Evolutionary conservation across 2,888 invertebrate genomes (phyloP).

Genomic region (Melipona bicolor): DNA sequence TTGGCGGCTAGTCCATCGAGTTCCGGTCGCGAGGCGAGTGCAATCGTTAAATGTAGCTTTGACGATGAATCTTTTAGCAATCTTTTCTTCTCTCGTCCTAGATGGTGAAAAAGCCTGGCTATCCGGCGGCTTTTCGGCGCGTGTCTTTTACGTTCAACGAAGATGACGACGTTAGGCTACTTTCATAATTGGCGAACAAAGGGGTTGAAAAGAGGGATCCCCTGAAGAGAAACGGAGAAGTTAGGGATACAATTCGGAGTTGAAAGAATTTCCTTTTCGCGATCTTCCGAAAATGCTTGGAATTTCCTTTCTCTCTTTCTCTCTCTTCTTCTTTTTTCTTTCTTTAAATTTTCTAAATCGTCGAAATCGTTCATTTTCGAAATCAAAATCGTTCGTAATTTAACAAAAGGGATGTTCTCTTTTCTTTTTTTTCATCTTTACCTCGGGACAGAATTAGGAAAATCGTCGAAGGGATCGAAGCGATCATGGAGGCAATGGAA

Average conservation of each 20-base stretch:
- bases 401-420: not conserved
- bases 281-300: not conserved
- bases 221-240: conserved; percentile 54
- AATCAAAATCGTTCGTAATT: not conserved
- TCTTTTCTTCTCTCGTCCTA: conserved; percentile 79
- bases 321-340: not conserved
- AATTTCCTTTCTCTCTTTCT: not conserved
- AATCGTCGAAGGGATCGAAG: conserved; percentile 1
- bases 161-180: conserved; percentile 77
- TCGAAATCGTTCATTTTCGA: not conserved
- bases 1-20: conserved; percentile 46
- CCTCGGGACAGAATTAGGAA: conserved; percentile 29
- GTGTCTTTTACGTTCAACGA: conserved; percentile 77
- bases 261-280: not conserved
- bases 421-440: not conserved
- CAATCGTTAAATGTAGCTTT: conserved; percentile 81
- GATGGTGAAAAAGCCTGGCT: conserved; percentile 79
- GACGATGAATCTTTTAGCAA: conserved; percentile 83
- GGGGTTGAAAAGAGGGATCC: conserved; percentile 42
- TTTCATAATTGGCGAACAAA: conserved; percentile 68
- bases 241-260: conserved; percentile 10
- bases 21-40: conserved; percentile 72
- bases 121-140: conserved; percentile 74
- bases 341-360: not conserved
- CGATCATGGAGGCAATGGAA: not conserved